Conservation (phyloP, 1,140 invertebrate genomes). For the Penaeus japonicus region DNA sequence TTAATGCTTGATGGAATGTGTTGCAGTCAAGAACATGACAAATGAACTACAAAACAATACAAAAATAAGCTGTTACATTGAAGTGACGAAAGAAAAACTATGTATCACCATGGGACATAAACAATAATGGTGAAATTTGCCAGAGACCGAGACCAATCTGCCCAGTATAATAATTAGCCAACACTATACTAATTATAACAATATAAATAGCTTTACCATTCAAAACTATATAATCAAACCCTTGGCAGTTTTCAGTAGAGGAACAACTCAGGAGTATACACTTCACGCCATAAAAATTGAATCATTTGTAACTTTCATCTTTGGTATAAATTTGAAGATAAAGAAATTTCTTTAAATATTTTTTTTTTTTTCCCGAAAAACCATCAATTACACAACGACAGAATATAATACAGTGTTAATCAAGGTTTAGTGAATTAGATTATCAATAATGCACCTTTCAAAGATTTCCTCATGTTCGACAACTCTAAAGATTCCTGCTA, state of each 20-base stretch:
- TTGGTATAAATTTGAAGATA: slow-evolving; percentile 30
- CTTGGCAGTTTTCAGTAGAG: slow-evolving; percentile 46
- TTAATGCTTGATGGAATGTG: slow-evolving; percentile 44
- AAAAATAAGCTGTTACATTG: slow-evolving; percentile 36
- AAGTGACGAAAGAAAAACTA: slow-evolving; percentile 20
- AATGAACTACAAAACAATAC: slow-evolving; percentile 28
- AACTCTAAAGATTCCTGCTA: too few species aligned
- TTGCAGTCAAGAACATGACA: slow-evolving; percentile 14
- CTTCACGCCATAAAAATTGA: slow-evolving; percentile 27
- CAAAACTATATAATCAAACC: slow-evolving; percentile 49
- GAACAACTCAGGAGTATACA: slow-evolving; percentile 28
- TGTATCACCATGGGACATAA: slow-evolving; percentile 45
- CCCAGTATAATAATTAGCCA: slow-evolving; percentile 49
- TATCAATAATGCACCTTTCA: slow-evolving; percentile 36
- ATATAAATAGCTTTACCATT: slow-evolving; percentile 55
- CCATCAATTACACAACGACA: background rate
- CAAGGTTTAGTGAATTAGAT: slow-evolving; percentile 17
- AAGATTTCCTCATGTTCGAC: slow-evolving; percentile 36
- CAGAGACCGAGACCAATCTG: slow-evolving; percentile 23
- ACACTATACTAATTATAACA: slow-evolving; percentile 54
- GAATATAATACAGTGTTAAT: slow-evolving; percentile 8
- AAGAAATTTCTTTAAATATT: background rate
- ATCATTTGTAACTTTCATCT: slow-evolving; percentile 32
- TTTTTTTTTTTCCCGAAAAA: background rate
- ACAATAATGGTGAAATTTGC: slow-evolving; percentile 47